Conservation (phyloP, 2,113 vertebrate genomes). For the Haemorhous mexicanus region DNA sequence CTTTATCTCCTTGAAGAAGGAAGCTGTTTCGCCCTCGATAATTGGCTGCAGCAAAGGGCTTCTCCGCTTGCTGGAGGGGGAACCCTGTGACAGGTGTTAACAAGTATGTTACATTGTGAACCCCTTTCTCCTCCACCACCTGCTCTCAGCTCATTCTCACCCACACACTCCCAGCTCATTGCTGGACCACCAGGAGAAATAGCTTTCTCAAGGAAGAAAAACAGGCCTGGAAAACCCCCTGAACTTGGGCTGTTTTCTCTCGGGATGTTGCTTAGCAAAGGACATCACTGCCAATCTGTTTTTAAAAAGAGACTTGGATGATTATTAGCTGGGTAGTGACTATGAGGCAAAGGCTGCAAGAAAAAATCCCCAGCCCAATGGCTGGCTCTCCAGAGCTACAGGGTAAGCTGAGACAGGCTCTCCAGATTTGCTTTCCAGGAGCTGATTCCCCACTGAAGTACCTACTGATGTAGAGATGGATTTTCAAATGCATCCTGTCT, state of each 20-base stretch:
- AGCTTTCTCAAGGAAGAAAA: not conserved
- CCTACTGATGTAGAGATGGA: not conserved
- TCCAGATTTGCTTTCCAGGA: not conserved
- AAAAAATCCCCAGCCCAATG: not conserved
- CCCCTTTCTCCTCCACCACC: conserved; percentile 31
- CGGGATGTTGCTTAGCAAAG: not conserved
- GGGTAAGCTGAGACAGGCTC: not conserved
- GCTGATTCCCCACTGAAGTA: not conserved
- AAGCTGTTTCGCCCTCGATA: conserved; percentile 97
- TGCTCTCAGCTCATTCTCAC: conserved; percentile 53
- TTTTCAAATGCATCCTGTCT: not conserved
- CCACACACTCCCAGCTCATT: not conserved
- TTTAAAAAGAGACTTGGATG: not conserved
- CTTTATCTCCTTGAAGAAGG: conserved; percentile 98
- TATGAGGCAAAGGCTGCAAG: not conserved
- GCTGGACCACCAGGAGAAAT: not conserved
- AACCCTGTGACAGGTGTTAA: conserved; percentile 89
- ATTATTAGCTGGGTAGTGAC: not conserved
- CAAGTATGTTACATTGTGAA: conserved; percentile 78
- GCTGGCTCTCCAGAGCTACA: not conserved
- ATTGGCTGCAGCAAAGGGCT: conserved; percentile 98
- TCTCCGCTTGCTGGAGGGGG: conserved; percentile 98
- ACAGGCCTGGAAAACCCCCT: not conserved
- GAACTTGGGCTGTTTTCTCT: not conserved
- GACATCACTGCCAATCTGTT: not conserved